Evolutionary conservation across 30 jellyfish, hydroid and myxozoan species (phyloP).

Genomic region (Turritopsis rubra): DNA sequence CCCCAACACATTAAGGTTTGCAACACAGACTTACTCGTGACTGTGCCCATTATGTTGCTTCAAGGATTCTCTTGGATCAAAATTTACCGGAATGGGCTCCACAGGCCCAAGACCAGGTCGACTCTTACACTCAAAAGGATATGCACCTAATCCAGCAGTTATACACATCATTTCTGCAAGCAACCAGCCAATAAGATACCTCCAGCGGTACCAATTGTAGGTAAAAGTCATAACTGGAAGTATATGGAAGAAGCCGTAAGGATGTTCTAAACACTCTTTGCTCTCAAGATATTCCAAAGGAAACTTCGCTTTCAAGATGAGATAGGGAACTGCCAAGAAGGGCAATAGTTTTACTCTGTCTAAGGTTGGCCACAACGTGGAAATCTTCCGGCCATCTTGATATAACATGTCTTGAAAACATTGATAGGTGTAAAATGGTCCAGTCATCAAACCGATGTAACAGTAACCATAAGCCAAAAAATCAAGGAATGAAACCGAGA

Average conservation of each 20-base stretch:
- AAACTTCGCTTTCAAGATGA: constrained; percentile 41
- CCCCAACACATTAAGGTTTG: no score
- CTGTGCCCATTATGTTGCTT: constrained; percentile 55
- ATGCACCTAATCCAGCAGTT: constrained; percentile 83
- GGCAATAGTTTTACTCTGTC: constrained; percentile 51
- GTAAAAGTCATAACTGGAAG: constrained; percentile 49
- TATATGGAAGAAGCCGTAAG: constrained; percentile 47
- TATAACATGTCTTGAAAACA: constrained; percentile 69
- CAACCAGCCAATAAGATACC: constrained; percentile 88
- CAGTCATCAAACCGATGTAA: constrained; percentile 52
- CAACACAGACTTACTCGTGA: constrained; percentile 77
- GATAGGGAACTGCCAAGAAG: constrained; percentile 53
- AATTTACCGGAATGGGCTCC: constrained; percentile 12
- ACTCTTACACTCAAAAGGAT: constrained; percentile 75
- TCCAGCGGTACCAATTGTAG: constrained; percentile 65
- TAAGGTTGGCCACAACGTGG: constrained; percentile 82
- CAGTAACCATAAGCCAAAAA: constrained; percentile 20
- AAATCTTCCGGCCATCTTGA: constrained; percentile 69
- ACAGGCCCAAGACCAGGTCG: constrained; percentile 89
- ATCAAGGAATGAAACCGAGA: constrained; percentile 8
- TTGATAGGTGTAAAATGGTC: constrained; percentile 73
- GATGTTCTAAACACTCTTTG: constrained; percentile 47
- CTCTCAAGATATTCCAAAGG: constrained; percentile 55
- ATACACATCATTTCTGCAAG: constrained; percentile 84
- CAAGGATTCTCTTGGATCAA: constrained; percentile 20